Percentiles rank a stretch among this genome's conserved stretches.
Conservation (phyloP, 2,113 vertebrate species). For the Anas platyrhynchos region DNA sequence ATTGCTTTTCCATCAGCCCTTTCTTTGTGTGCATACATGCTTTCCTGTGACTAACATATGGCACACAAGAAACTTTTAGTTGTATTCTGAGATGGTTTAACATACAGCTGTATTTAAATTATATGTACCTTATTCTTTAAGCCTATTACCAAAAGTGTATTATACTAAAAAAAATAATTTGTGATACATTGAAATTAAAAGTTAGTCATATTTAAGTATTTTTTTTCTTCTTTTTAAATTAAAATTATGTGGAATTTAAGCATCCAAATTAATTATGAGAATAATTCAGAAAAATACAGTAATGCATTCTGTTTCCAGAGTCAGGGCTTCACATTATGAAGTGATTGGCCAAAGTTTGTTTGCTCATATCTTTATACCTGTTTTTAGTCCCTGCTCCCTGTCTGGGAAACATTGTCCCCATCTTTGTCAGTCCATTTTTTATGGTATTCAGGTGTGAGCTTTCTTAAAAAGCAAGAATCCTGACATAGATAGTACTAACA, state of each 20-base stretch:
- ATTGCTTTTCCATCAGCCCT: background rate
- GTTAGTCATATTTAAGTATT: background rate
- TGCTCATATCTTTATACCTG: background rate
- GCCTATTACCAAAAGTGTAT: conserved; percentile 5
- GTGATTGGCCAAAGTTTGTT: background rate
- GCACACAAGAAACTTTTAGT: background rate
- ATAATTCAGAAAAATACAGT: background rate
- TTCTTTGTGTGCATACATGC: background rate
- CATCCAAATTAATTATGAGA: background rate
- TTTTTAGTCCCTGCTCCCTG: background rate
- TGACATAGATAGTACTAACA: background rate
- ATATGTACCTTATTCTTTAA: conserved; percentile 60
- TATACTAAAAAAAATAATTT: conserved; percentile 54
- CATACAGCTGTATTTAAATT: conserved; percentile 43
- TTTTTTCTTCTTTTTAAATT: background rate
- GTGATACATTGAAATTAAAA: conserved; percentile 19
- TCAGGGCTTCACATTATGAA: background rate
- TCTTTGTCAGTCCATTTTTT: background rate
- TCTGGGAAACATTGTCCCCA: background rate
- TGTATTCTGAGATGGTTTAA: background rate
- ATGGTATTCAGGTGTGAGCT: background rate
- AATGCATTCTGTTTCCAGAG: background rate
- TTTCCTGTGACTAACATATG: background rate
- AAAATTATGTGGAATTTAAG: background rate
- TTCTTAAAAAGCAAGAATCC: rapidly evolving